phyloP scores from a whole-genome alignment of 2,797 vertebrate genomes.

The Hypotaenidia philippensis region DNA sequence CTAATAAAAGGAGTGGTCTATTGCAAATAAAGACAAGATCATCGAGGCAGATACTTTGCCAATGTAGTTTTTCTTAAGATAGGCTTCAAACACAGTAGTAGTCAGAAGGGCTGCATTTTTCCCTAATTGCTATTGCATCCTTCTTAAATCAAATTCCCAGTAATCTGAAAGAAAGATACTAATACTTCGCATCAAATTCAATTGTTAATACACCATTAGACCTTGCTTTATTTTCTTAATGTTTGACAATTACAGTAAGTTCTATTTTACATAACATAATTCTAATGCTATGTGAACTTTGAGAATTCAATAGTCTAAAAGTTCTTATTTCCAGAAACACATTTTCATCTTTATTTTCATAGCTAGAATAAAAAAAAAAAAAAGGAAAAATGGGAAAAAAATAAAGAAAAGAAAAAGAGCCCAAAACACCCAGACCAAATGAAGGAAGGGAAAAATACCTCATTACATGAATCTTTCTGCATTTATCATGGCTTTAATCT shows the following conservation, averaged over 20 bases:
- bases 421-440: neutral
- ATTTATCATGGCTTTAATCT: neutral
- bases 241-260: neutral
- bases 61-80: neutral
- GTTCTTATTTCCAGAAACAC: neutral
- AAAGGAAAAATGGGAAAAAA: neutral
- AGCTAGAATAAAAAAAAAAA: neutral
- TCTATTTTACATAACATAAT: neutral
- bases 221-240: neutral
- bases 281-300: neutral
- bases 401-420: neutral
- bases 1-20: neutral
- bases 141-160: neutral
- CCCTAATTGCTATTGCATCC: neutral
- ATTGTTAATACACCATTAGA: neutral
- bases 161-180: neutral
- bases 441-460: neutral
- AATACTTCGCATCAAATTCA: neutral
- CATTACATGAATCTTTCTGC: neutral
- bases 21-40: neutral
- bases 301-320: neutral
- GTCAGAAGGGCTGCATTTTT: neutral
- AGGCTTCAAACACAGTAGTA: neutral
- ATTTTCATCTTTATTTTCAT: neutral
- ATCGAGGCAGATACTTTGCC: neutral